A percentile compares a stretch with the other conserved stretches of the same genome.
Conservation (phyloP, 1,140 invertebrate genomes). For the Polypedilum pembai region DNA sequence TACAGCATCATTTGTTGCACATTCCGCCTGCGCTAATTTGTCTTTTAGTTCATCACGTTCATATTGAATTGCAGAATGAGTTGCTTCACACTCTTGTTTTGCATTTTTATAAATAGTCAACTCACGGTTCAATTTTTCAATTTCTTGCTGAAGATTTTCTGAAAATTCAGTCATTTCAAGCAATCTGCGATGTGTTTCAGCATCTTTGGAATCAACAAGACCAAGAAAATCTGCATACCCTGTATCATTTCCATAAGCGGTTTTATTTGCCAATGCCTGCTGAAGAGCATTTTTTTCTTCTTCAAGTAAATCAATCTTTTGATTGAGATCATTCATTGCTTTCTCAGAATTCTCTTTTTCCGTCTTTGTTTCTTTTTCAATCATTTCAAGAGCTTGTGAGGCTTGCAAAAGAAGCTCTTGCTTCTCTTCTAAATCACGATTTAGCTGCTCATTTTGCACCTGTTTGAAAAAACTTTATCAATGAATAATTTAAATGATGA, state of each 20-base stretch:
- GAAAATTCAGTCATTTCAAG: neutral
- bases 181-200: neutral
- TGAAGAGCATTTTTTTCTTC: neutral
- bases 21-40: constrained; percentile 34
- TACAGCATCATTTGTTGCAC: neutral
- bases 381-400: constrained; percentile 64
- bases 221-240: constrained; percentile 7
- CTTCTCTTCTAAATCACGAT: constrained; percentile 70
- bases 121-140: constrained; percentile 31
- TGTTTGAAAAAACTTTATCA: constrained; percentile 36
- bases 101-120: constrained; percentile 34
- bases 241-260: neutral
- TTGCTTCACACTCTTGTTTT: constrained; percentile 26
- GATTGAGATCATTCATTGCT: constrained; percentile 38
- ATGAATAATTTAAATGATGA: neutral
- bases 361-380: constrained; percentile 52
- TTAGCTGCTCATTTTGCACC: constrained; percentile 69
- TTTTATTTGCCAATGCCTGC: neutral
- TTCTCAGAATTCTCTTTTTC: constrained; percentile 35
- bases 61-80: constrained; percentile 37
- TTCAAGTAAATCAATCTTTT: constrained; percentile 34
- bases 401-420: constrained; percentile 77
- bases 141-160: constrained; percentile 31
- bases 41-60: constrained; percentile 38
- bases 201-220: neutral